A percentile compares a stretch with the other conserved stretches of the same genome.
Evolutionary conservation across 2,797 vertebrate species (phyloP).

Genomic region (Phoeniculus purpureus): DNA sequence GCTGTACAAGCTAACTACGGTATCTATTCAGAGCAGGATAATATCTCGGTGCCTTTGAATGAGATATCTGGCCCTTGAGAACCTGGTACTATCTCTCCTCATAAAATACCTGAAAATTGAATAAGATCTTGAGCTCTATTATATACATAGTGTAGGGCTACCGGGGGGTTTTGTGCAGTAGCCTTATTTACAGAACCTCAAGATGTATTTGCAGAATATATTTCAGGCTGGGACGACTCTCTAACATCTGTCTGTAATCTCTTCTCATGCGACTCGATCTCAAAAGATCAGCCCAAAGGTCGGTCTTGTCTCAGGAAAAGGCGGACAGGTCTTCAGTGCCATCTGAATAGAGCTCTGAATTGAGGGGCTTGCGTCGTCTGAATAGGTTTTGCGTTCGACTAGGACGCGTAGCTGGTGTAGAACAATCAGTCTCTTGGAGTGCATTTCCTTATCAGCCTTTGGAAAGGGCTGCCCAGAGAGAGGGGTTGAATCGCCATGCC

Average conservation of each 20-base stretch:
- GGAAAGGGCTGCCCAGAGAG: no score
- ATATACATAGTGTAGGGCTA: conserved; percentile 24
- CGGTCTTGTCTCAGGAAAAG: neutral
- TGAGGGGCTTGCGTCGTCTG: neutral
- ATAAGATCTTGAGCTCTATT: conserved; percentile 59
- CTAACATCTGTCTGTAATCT: neutral
- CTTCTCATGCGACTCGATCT: neutral
- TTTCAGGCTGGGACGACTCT: neutral
- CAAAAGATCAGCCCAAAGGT: neutral
- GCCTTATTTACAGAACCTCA: conserved; percentile 45
- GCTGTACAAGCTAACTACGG: conserved; percentile 51
- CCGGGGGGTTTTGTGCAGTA: conserved; percentile 29
- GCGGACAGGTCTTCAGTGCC: neutral
- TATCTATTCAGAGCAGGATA: conserved; percentile 49
- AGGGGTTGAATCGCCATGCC: no score
- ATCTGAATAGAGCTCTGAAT: neutral
- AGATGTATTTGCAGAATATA: conserved; percentile 15
- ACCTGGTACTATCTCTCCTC: conserved; percentile 16
- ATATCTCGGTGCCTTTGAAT: conserved; percentile 55
- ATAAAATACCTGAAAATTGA: conserved; percentile 63
- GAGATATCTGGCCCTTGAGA: conserved; percentile 65
- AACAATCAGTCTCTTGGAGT: neutral
- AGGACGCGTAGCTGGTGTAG: no score
- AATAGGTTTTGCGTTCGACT: no score
- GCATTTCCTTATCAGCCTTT: no score